Evolutionary conservation across 2,113 vertebrate species (phyloP), one percentile per base, ranked within the genome.

Genomic region (Chauna torquata): DNA sequence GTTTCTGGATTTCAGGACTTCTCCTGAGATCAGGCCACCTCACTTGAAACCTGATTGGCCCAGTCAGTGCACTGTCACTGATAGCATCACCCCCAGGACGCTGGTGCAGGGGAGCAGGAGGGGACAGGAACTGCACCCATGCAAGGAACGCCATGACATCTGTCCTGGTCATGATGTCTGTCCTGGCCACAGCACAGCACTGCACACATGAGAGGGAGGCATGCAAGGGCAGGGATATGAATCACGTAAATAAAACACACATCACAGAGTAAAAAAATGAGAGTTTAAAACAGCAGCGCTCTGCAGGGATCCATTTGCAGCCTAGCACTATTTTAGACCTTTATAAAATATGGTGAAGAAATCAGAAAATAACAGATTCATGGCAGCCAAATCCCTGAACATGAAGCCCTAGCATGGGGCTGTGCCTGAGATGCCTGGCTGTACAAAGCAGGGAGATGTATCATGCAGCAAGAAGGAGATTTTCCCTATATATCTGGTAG

Each of bases 61-160:
- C 2, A 0, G 6, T 24, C 52, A 76, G 66, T 57, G 40, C 45
- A 38, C 54, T 59, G 28, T 7, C 79, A 76, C 58, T 3, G 7
- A 2, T 0, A 80, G 34, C 49, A 22, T 18, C 47, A 24, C 9
- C 16, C 16, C 77, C 7, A 27, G 58, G 62, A n/a, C 8, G 4
- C 11, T 52, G 75, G 62, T 24, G 42, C 6, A 17, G 42, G 17
- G 36, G 30, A 86, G 64, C 44, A 57, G 44, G 18, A 78, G 14
- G 24, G 20, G n/a, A 77, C 11, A 22, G n/a, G 2, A 80, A 17
- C 50, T 59, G 25, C 25, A 38, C 18, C 55, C 64, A 58, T 0
- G 1, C 0, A 0, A 79, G 68, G 54, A 70, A 83, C 2, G 2
- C 36, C 25, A 12, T 0, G 2, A 40, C 18, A n/a, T 34, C 52